Evolutionary conservation across 1,140 invertebrate species (phyloP).

Genomic region (Tachypleus tridentatus): DNA sequence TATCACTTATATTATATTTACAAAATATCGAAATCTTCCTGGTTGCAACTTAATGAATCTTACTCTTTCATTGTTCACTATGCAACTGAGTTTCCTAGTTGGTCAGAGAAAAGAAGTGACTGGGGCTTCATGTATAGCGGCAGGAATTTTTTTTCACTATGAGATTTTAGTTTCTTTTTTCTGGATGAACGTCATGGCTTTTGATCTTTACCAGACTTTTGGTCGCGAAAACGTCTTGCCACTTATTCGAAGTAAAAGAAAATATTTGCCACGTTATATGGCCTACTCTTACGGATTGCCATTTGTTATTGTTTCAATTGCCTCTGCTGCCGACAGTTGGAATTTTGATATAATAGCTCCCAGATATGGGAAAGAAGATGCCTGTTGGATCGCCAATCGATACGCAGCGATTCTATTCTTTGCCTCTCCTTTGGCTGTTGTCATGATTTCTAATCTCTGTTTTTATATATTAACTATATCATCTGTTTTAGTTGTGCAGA

Average conservation of each 20-base stretch:
- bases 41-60: slow-evolving; percentile 21
- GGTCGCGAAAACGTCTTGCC: slow-evolving; percentile 11
- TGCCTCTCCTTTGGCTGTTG: slow-evolving; percentile 31
- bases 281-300: slow-evolving; percentile 33
- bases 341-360: slow-evolving; percentile 14
- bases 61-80: slow-evolving; percentile 10
- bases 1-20: slow-evolving; percentile 14
- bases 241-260: slow-evolving; percentile 16
- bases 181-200: slow-evolving; percentile 26
- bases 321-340: slow-evolving; percentile 30
- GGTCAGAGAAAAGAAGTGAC: slow-evolving; percentile 12
- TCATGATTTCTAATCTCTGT: slow-evolving; percentile 31
- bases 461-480: slow-evolving; percentile 33
- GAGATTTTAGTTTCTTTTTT: slow-evolving; percentile 17
- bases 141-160: slow-evolving; percentile 14
- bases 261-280: slow-evolving; percentile 29
- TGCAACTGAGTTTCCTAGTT: slow-evolving; percentile 18
- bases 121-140: slow-evolving; percentile 8
- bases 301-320: slow-evolving; percentile 28
- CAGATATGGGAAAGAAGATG: slow-evolving; percentile 12
- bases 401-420: slow-evolving; percentile 32
- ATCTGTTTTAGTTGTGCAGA: slow-evolving; percentile 28
- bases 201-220: slow-evolving; percentile 22
- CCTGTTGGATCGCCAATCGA: slow-evolving; percentile 35
- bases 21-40: slow-evolving; percentile 15